Base-by-base conservation (phyloP, 2,888 invertebrate species). In the Drosophila neonasuta region DNA sequence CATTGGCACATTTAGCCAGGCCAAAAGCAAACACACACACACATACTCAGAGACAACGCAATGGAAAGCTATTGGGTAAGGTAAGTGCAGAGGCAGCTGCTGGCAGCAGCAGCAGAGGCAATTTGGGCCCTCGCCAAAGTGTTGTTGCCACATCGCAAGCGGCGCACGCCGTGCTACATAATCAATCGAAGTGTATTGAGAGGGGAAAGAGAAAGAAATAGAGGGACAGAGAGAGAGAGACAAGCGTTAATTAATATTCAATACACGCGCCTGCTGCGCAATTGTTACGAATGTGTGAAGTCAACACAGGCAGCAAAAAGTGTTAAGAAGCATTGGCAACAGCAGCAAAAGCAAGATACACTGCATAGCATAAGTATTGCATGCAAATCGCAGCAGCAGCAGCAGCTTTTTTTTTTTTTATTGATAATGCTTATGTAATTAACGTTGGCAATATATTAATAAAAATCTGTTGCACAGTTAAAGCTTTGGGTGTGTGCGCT, bases 1-100 rank as follows among this genome's bases (percentile, higher is more conserved):
- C 88, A 88, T 88, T 88, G 88, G 88, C 88, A 88, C 83, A 88
- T 88, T 81, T 88, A 74, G 74, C 69, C 70, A 48, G 61, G 67
- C 78, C 73, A 71, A 82, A 70, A 62, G 57, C 52, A 73, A 73
- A 68, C 61, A 63, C 32, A 59, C 32, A 54, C 30, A 59, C 24
- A 58, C n/a, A 62, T 54, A 42, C 30, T 10, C 48, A 11, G 39
- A 65, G 5, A 44, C 32, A 48, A 71, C 57, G 61, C 60, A 65
- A 68, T 56, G 49, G 56, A 62, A 56, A 62, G 62, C 63, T 71
- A 68, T 86, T 87, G 86, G 74, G 86, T 86, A 84, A 87, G 86
- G 86, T 87, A 87, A 86, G 86, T 84, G 87, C 74, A 71, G 48
- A 49, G 20, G 50, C 36, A 36, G 34, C 15, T 4, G 50, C 32